These are phyloP conservation scores for Portunus trituberculatus DNA, from an alignment of 1,140 invertebrate species.

Conservation along the genomic window DNA sequence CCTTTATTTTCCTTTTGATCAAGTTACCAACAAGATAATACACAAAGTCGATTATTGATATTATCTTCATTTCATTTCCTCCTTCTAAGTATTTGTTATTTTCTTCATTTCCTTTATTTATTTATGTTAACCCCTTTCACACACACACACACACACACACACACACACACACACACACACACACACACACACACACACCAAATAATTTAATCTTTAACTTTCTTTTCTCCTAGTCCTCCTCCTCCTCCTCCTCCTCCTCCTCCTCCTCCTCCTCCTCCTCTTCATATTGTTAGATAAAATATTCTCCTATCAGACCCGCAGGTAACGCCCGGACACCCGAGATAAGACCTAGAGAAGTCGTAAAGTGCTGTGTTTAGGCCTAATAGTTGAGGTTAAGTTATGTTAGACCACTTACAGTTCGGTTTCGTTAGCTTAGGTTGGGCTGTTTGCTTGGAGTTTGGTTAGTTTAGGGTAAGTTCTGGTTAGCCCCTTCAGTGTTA, in stretches of 20 bases:
- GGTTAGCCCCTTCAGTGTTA: too few relatives aligned
- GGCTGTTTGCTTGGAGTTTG: too few relatives aligned
- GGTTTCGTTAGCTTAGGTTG: too few relatives aligned
- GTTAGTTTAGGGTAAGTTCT: too few relatives aligned
- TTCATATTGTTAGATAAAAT: not conserved
- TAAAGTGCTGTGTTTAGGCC: not conserved
- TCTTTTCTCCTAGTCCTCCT: not conserved
- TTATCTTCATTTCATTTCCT: not conserved
- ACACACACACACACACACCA: conserved; percentile 58
- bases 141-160: conserved; percentile 43
- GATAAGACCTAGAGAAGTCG: not conserved
- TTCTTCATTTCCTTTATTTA: not conserved
- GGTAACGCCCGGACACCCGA: not conserved
- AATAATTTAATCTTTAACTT: not conserved
- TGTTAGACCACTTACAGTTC: too few relatives aligned
- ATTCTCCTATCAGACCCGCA: not conserved
- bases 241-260: not conserved
- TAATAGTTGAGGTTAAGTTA: not conserved
- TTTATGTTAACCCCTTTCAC: not conserved
- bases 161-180: conserved; percentile 45
- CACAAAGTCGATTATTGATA: too few relatives aligned
- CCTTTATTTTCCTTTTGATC: not conserved
- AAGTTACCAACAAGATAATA: not conserved
- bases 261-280: not conserved
- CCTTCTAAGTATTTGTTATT: not conserved